A percentile compares a stretch with the other conserved stretches of the same genome.
Conservation (phyloP, 1,140 invertebrate species). For the Trichoplusia ni region DNA sequence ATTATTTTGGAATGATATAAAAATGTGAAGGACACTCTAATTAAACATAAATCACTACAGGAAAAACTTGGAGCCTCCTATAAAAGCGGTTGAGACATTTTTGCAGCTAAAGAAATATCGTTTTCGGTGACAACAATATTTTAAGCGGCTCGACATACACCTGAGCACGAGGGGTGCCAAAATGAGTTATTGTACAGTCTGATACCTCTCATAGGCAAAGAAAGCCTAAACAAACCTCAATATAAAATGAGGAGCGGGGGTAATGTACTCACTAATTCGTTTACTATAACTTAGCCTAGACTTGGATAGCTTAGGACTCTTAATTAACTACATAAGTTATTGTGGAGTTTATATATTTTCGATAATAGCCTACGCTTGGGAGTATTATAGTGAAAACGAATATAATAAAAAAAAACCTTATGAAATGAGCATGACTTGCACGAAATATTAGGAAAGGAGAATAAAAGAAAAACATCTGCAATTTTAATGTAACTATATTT, state of each 20-base stretch:
- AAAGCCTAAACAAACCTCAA: not conserved
- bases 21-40: slow-evolving; percentile 60
- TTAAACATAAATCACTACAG: slow-evolving; percentile 71
- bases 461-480: no score
- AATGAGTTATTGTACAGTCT: slow-evolving; percentile 54
- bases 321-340: no score
- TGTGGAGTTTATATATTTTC: no score
- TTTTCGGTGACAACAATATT: slow-evolving; percentile 72
- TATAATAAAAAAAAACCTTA: no score
- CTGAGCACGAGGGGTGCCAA: slow-evolving; percentile 58
- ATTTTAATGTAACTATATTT: no score
- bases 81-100: slow-evolving; percentile 57
- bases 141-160: slow-evolving; percentile 63
- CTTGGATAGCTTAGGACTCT: no score
- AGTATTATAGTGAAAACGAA: no score
- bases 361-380: no score
- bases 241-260: not conserved
- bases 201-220: slow-evolving; percentile 9
- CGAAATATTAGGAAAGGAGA: no score
- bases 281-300: no score
- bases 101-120: slow-evolving; percentile 65
- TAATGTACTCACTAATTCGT: not conserved
- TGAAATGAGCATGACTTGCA: no score
- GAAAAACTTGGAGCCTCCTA: slow-evolving; percentile 49
- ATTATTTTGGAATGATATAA: slow-evolving; percentile 46